Evolutionary conservation across 1,140 invertebrate species (phyloP), one percentile per base, ranked within the genome.

Genomic region (Papilio helenus): DNA sequence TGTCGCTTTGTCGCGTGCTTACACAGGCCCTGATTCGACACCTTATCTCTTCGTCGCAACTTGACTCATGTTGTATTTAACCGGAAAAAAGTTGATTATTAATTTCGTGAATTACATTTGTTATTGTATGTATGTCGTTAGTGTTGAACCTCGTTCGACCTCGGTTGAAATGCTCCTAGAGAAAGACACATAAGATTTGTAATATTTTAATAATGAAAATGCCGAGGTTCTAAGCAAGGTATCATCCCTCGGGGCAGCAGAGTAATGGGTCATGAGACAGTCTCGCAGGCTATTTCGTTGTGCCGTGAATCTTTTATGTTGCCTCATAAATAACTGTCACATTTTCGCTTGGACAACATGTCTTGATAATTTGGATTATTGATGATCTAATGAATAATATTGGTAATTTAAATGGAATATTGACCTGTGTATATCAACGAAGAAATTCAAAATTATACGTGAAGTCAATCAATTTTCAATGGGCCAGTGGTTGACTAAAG

Each of bases 21-120:
- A 85, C 88, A 87, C 88, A 89, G 85, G 84, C 79, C 85, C 74
- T 85, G 84, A 90, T 87, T 90, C 86, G 87, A 84, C 87, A 65
- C 80, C 85, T 89, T 90, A 89, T 88, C 87, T 87, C 51, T 74
- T 74, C 72, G 44, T 74, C 72, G 72, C 72, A 46, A 74, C 44
- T 74, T 74, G 72, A 49, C 72, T 74, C 72, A 74, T 72, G 20
- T 74, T 23, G n/a, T 74, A 74, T 74, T 74, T 74, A 26, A 74
- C 20, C 72, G 72, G 72, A 74, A 74, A 72, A 23, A 42, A 10
- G 34, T 72, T 42, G 14, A 42, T 44, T 72, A 44, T 39, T 42
- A 20, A 44, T 72, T 65, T 29, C 20, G 23, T 65, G 61, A 65
- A 65, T 65, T 26, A 29, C 23, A 65, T 23, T 65, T 26, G 23